Base-by-base conservation (phyloP, 1,140 invertebrate genomes). In the Rhizoglyphus robini region DNA sequence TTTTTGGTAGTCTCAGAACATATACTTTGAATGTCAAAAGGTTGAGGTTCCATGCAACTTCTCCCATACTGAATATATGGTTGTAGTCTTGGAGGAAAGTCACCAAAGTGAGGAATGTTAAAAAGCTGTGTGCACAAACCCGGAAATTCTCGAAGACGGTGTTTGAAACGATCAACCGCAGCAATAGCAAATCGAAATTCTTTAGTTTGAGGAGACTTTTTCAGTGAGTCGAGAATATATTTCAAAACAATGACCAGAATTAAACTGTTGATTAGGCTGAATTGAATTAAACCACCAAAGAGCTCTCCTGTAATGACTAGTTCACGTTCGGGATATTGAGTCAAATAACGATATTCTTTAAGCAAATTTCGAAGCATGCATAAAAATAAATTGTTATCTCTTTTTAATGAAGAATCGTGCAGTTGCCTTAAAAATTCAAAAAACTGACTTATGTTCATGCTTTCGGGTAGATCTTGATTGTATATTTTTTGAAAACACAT, bases 361-460 rank as follows among this genome's bases (percentile, higher is more conserved):
- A 98, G 98, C 4, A 99, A 80, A 77, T 97, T 99, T 29, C 91
- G 81, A 54, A 99, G 77, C 90, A 99, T 98, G 74, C 96, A 99
- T n/a, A 85, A 84, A 74, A 95, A 97, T 0, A 99, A 90, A 72
- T 86, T 83, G 76, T 86, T 82, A 75, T 97, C 93, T 67, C 89
- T 82, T 72, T 90, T 88, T 70, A 82, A 86, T 0, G 80, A 80
- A 0, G 93, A 96, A 66, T 96, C 89, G 76, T 95, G 89, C 76
- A 97, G 70, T 30, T 61, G 36, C 25, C 96, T 96, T 27, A 98
- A 76, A 85, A 96, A 92, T 54, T 94, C 90, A 0, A 94, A 76
- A 0, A 94, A 88, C 76, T 95, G 88, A 70, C 92, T 88, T 63
- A 91, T 93, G 0, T 88, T 87, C 46, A 95, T 78, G 1, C 88